Conservation (phyloP, 2,113 vertebrate genomes). For the Aegithalos caudatus region DNA sequence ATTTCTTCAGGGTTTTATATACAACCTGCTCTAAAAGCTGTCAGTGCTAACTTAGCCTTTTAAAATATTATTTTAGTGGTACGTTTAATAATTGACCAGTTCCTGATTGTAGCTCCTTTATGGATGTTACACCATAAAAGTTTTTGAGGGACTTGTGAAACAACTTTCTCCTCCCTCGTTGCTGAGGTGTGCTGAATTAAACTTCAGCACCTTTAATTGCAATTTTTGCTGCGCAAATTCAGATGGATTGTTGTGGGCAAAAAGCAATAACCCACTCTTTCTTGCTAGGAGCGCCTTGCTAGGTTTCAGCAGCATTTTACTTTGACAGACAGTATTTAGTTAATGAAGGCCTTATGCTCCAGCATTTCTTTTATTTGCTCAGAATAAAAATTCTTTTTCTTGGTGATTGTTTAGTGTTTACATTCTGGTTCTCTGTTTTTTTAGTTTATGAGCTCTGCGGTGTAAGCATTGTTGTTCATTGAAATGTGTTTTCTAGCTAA, state of each 20-base stretch:
- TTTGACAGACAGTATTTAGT: background rate
- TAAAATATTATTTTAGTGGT: background rate
- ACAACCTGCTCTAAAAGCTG: background rate
- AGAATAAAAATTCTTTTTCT: conserved; percentile 20
- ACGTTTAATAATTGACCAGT: background rate
- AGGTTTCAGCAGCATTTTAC: background rate
- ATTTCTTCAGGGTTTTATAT: background rate
- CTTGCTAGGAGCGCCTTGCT: background rate
- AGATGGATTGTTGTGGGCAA: background rate
- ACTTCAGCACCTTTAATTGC: background rate
- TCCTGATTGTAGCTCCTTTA: background rate
- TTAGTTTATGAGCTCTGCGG: background rate
- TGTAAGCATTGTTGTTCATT: background rate
- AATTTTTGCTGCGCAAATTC: background rate
- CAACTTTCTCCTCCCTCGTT: background rate
- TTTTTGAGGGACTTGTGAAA: conserved; percentile 15
- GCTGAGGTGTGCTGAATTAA: background rate
- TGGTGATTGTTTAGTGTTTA: conserved; percentile 9
- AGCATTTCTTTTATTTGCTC: background rate
- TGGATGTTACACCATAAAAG: background rate
- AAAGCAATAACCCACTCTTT: background rate
- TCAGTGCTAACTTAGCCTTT: background rate
- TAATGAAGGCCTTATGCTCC: conserved; percentile 5
- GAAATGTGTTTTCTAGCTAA: background rate
- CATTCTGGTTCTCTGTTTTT: background rate